Evolutionary conservation across 2,113 vertebrate species (phyloP).

Genomic region (Ptilonorhynchus violaceus): DNA sequence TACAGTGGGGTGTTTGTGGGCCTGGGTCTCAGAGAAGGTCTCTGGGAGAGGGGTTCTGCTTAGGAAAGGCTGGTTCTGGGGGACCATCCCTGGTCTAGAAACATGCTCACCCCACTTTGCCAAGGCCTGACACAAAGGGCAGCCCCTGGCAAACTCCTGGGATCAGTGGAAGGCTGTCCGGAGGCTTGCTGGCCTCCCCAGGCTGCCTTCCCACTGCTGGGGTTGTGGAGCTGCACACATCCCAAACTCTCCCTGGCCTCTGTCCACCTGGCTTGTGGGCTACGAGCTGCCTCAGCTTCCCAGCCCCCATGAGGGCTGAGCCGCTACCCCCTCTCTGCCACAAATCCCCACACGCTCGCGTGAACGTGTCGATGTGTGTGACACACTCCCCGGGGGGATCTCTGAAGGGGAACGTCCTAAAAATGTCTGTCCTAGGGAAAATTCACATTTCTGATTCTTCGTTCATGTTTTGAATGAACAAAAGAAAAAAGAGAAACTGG

Average conservation of each 20-base stretch:
- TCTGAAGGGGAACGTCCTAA: background rate
- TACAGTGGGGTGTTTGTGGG: fast-evolving
- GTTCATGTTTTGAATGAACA: background rate
- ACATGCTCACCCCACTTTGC: fast-evolving
- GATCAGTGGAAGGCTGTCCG: background rate
- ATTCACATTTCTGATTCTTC: background rate
- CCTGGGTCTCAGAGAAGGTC: background rate
- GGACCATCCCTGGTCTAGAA: fast-evolving
- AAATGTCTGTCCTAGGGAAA: background rate
- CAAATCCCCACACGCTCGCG: fast-evolving
- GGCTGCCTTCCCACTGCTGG: background rate
- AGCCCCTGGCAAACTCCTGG: background rate
- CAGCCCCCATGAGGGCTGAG: background rate
- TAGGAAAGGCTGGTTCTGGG: background rate
- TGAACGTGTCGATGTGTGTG: fast-evolving
- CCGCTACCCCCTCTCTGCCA: background rate
- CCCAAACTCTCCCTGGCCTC: background rate
- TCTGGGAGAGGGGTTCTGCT: background rate
- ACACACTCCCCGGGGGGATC: background rate
- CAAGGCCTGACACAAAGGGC: fast-evolving
- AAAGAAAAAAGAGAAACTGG: background rate
- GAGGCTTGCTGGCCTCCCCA: background rate
- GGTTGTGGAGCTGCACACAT: fast-evolving
- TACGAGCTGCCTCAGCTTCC: background rate
- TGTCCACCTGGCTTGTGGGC: fast-evolving